These are phyloP conservation scores for Lissonota sp. DNA, from an alignment of 2,888 invertebrate genomes.

Conservation along the genomic window DNA sequence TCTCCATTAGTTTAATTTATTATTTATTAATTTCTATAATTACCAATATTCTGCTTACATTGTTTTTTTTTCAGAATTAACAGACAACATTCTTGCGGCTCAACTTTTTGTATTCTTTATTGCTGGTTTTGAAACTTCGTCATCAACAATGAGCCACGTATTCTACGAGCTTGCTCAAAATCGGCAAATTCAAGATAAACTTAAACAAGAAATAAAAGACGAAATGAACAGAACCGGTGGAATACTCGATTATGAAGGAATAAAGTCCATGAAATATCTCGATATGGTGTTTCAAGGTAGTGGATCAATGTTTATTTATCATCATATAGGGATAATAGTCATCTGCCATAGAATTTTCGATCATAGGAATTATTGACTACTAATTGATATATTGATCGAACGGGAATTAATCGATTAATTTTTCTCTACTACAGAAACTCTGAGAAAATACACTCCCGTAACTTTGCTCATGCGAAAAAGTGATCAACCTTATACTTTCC, in stretches of 20 bases:
- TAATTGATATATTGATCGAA: too few relatives aligned
- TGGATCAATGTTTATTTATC: neutral
- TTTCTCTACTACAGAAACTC: constrained; percentile 78
- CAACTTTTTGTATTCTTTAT: constrained; percentile 83
- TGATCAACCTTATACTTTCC: constrained; percentile 58
- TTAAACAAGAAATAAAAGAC: constrained; percentile 80
- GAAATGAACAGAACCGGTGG: constrained; percentile 76
- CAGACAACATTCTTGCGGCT: constrained; percentile 79
- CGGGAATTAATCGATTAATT: constrained; percentile 5
- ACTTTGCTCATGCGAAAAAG: constrained; percentile 78
- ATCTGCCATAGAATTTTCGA: too few relatives aligned
- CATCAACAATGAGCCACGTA: constrained; percentile 82
- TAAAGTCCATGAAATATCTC: constrained; percentile 83
- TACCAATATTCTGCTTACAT: constrained; percentile 12
- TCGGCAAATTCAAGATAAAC: constrained; percentile 81
- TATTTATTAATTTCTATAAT: too few relatives aligned
- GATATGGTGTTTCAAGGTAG: constrained; percentile 81
- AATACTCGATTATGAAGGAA: constrained; percentile 79
- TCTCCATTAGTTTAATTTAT: too few relatives aligned
- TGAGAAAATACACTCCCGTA: constrained; percentile 83
- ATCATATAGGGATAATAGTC: neutral
- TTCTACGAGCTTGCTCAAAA: constrained; percentile 83
- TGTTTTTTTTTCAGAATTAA: constrained; percentile 73
- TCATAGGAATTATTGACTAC: too few relatives aligned
- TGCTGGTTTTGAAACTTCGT: constrained; percentile 84